Evolutionary conservation across 2,888 invertebrate species (phyloP), one percentile per base, ranked within the genome.

Genomic region (Hirtodrosophila trivittata): DNA sequence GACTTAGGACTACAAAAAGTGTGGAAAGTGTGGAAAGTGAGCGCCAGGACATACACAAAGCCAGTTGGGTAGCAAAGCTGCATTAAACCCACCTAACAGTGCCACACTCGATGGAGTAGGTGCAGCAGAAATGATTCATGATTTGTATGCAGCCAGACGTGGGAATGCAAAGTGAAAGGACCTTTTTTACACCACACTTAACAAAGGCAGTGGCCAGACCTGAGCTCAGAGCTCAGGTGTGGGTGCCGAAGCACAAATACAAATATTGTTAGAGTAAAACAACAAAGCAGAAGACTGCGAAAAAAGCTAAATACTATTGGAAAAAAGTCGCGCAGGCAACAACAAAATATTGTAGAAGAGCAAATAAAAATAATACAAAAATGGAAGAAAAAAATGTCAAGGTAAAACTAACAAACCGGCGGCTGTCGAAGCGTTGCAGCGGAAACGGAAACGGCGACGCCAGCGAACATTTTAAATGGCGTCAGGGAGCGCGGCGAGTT

Each of bases 391-490:
- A 72, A 85, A 85, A 84, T 85, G 86, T 83, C 87, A 83, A 83
- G 83, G 87, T 83, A 86, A 85, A 81, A 76, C 72, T 69, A 75
- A 84, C 65, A 71, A 80, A 71, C 70, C 71, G 71, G 68, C 68
- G 65, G 47, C 64, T 46, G 42, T 25, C 67, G 46, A 63, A 57
- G 54, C 75, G 78, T 71, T 62, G 70, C 39, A 37, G 45, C 83
- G 84, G 81, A 83, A 86, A 72, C 81, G 81, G 81, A 80, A 80
- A 84, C 68, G 71, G 66, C 62, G 71, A 55, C 54, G 69, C 68
- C 69, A 64, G 51, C 58, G 63, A 78, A 62, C 66, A 60, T 65
- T 72, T 64, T 64, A 77, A 77, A 41, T 60, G 55, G 38, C 60
- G 18, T 25, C 38, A 70, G 66, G 51, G 39, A 54, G 52, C 46